Evolutionary conservation across 2,113 vertebrate species (phyloP).

Genomic region (Heliornis fulica): DNA sequence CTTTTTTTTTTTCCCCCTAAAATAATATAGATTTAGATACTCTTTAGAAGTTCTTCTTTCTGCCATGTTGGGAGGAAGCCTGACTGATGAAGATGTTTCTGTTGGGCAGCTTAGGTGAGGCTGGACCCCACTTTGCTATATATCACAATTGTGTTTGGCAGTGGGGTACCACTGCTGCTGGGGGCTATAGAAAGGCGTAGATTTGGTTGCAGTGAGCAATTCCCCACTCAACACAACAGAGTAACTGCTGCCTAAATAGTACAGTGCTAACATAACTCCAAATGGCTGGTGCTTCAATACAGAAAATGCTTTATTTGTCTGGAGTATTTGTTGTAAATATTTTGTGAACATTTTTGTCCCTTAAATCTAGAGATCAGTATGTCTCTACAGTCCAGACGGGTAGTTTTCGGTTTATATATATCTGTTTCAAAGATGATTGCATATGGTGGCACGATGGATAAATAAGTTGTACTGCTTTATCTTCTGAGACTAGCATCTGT

Average conservation of each 20-base stretch:
- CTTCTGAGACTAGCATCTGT: neutral
- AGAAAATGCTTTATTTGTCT: neutral
- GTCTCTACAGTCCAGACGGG: fast-evolving
- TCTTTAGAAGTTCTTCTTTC: no score
- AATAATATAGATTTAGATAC: neutral
- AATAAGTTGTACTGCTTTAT: neutral
- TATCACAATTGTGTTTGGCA: neutral
- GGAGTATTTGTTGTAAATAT: neutral
- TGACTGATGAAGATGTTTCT: neutral
- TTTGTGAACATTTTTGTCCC: neutral
- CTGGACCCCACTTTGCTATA: neutral
- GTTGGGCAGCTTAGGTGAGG: neutral
- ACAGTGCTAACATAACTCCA: neutral
- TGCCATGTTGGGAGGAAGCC: neutral
- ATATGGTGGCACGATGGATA: neutral
- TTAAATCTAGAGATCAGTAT: neutral
- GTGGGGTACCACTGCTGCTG: neutral
- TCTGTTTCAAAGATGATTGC: neutral
- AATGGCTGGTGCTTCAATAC: neutral
- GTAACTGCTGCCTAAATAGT: neutral
- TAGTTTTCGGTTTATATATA: neutral
- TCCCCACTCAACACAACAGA: neutral
- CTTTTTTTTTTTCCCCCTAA: neutral
- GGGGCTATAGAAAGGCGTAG: no score
- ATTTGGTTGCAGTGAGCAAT: neutral